Evolutionary conservation across 2,888 invertebrate species (phyloP).

Genomic region (Gonocerus acuteangulatus): DNA sequence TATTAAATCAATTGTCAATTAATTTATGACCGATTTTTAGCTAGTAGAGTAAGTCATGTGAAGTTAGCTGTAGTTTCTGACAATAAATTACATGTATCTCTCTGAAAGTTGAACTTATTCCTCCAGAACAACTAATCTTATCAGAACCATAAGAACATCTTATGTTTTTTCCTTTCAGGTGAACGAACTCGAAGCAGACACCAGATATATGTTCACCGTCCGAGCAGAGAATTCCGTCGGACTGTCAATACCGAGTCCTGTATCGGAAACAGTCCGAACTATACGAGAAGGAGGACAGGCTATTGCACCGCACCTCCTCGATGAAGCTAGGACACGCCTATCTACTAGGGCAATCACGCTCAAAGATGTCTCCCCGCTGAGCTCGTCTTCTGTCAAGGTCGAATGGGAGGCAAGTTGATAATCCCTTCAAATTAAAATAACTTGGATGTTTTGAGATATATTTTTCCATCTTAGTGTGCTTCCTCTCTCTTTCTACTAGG

Average conservation of each 20-base stretch:
- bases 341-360: constrained; percentile 73
- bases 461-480: no score
- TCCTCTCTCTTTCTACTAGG: no score
- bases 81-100: no score
- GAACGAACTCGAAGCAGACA: constrained; percentile 62
- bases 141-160: no score
- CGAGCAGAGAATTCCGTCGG: constrained; percentile 68
- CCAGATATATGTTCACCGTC: constrained; percentile 74
- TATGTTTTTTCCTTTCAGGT: constrained; percentile 46
- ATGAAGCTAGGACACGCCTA: constrained; percentile 68
- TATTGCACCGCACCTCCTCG: constrained; percentile 60
- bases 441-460: no score
- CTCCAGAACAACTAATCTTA: no score
- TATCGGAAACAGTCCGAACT: constrained; percentile 67
- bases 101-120: no score
- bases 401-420: constrained; percentile 69
- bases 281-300: constrained; percentile 45
- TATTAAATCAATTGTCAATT: no score
- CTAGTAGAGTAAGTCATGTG: no score
- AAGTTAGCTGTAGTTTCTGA: no score
- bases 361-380: constrained; percentile 54
- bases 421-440: background rate
- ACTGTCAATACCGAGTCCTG: constrained; percentile 68
- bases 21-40: no score
- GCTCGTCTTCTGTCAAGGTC: constrained; percentile 67